phyloP scores from a whole-genome alignment of 2,113 vertebrate species.

The Typhlomys cinereus region DNA sequence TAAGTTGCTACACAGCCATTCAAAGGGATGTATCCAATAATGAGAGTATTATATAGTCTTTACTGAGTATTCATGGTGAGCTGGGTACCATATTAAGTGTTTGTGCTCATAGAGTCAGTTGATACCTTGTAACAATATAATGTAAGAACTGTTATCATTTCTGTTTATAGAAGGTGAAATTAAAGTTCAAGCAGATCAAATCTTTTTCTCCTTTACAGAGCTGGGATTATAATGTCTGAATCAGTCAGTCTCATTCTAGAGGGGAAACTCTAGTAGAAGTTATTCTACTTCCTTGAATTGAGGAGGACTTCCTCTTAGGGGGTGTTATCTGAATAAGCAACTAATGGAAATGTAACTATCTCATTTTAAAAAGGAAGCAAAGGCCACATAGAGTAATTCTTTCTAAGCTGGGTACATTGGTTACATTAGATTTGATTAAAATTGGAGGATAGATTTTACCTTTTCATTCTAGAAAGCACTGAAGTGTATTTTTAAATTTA shows the following conservation, averaged over 20 bases:
- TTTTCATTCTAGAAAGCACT: slow-evolving; percentile 23
- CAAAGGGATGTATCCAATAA: neutral
- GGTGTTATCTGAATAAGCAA: neutral
- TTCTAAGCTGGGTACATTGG: neutral
- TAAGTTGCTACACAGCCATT: neutral
- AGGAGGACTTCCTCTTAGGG: neutral
- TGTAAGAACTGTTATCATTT: neutral
- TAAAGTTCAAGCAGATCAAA: neutral
- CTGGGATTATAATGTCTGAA: neutral
- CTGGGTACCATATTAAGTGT: neutral
- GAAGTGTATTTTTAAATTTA: slow-evolving; percentile 2
- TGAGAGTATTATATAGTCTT: neutral
- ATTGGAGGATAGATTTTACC: too few relatives aligned
- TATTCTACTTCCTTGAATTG: neutral
- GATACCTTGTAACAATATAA: neutral
- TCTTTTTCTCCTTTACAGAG: neutral
- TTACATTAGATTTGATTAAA: neutral
- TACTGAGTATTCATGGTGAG: neutral
- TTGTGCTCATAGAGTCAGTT: neutral
- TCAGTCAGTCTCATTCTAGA: neutral
- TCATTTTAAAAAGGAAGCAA: neutral
- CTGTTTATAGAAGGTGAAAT: slow-evolving; percentile 13
- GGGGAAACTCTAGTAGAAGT: neutral
- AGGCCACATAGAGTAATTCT: neutral
- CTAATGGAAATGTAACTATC: neutral